Evolutionary conservation across 2,888 invertebrate species (phyloP), one percentile per base, ranked within the genome.

Genomic region (Gastracanthus pulcherrimus): DNA sequence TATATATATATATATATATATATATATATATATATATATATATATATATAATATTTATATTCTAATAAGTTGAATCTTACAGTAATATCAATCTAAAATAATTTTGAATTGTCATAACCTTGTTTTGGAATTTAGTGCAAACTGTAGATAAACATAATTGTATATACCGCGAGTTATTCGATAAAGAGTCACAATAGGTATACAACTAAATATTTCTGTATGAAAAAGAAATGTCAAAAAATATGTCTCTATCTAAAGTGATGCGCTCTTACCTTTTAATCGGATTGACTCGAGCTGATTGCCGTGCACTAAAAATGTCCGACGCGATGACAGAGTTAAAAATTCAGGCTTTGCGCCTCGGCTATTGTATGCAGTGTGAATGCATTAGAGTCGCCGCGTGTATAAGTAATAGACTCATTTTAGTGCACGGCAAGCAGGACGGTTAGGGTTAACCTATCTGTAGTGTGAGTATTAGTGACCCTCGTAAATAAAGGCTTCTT

Each of bases 361-460:
- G 19, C 23, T 29, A 36, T 70, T 38, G 72, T 58, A 3, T 45
- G 19, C 26, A 41, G 26, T 36, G 29, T 31, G 34, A 64, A 64
- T 71, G 29, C 58, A 51, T 79, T 71, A 78, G 45, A n/a, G 55
- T 23, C 13, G 36, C 5, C 31, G 41, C 26, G 58, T 16, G 71
- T 62, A 11, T 41, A 69, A 72, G 66, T 81, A 69, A 81, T 79
- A 74, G 69, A 69, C 29, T 74, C 77, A 58, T 69, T 64, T 62
- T 26, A 58, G 64, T 82, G n/a, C 58, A 76, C 70, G 74, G 58
- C 75, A 79, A 76, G 48, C 78, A 66, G 74, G 38, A 62, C 69
- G 38, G 23, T 45, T 67, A 60, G 26, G 60, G 41, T 26, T 48
- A 77, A 77, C 60, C 76, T 76, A 31, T 55, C 66, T 29, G 60